phyloP scores from a whole-genome alignment of 2,113 vertebrate genomes.

The Chamaea fasciata region DNA sequence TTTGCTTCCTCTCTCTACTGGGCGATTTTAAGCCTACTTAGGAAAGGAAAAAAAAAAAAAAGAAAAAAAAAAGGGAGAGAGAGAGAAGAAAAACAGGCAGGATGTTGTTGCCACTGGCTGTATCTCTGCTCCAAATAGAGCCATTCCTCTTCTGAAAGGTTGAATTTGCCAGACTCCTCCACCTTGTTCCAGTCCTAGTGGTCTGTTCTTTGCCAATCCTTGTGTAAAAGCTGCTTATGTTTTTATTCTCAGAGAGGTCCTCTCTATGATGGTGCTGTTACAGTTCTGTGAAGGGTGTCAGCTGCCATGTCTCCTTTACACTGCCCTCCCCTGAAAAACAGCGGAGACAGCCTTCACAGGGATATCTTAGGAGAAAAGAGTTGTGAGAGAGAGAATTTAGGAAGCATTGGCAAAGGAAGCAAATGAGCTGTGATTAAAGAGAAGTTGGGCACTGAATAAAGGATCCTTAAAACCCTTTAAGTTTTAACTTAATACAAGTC shows the following conservation, averaged over 20 bases:
- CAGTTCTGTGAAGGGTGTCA: background rate
- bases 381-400: background rate
- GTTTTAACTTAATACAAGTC: background rate
- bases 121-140: constrained; percentile 9
- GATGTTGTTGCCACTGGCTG: constrained; percentile 19
- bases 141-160: background rate
- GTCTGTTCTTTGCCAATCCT: background rate
- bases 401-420: background rate
- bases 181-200: background rate
- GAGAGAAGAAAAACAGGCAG: background rate
- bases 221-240: background rate
- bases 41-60: background rate
- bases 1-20: constrained; percentile 46
- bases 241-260: background rate
- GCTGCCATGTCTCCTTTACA: background rate
- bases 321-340: background rate
- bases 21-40: background rate
- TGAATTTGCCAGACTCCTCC: background rate
- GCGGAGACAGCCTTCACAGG: background rate
- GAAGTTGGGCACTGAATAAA: background rate
- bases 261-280: background rate
- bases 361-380: background rate
- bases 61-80: background rate
- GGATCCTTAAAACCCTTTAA: background rate
- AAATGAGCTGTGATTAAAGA: background rate